Evolutionary conservation across 2,797 vertebrate species (phyloP), one percentile per base, ranked within the genome.

Genomic region (Liasis olivaceus): DNA sequence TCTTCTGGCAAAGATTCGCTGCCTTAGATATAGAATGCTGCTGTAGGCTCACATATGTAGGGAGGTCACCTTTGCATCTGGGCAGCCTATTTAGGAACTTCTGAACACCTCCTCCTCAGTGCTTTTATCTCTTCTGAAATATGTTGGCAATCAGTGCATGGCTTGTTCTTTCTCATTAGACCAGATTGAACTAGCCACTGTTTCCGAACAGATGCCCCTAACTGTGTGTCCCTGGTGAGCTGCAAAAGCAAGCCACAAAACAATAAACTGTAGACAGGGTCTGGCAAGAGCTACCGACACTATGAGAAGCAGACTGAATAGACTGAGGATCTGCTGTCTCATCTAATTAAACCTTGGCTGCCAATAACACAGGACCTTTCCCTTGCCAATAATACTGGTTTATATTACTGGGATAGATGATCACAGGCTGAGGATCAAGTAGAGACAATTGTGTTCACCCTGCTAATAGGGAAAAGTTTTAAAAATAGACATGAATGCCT

Each of bases 331-430:
- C 94, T 12, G 15, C 93, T 0, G 94, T 91, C 95, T 97, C 96
- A 97, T 97, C 94, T 97, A 96, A 97, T 97, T 96, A 96, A 96
- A 95, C 91, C 93, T 94, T 95, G 94, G 96, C 94, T 96, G 95
- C 94, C 96, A 92, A 24, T 94, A 96, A 95, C 92, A 96, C 89
- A 15, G 91, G 95, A 93, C 90, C 95, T 97, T 97, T 89, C 95
- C 95, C 94, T 92, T 22, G 91, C 94, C 89, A 95, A 96, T 96
- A 96, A 96, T 93, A 93, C 95, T 93, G 93, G 90, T 96, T 96
- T 96, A 95, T 95, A 96, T 95, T 31, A 72, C 63, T 94, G 96
- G 95, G 91, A 93, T 93, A 93, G 94, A 95, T 88, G 0, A 93
- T 92, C 0, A 69, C 94, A 93, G 92, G 90, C 96, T 91, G 96